phyloP scores from a whole-genome alignment of 1,140 invertebrate genomes.

The Sycophila sp. region DNA sequence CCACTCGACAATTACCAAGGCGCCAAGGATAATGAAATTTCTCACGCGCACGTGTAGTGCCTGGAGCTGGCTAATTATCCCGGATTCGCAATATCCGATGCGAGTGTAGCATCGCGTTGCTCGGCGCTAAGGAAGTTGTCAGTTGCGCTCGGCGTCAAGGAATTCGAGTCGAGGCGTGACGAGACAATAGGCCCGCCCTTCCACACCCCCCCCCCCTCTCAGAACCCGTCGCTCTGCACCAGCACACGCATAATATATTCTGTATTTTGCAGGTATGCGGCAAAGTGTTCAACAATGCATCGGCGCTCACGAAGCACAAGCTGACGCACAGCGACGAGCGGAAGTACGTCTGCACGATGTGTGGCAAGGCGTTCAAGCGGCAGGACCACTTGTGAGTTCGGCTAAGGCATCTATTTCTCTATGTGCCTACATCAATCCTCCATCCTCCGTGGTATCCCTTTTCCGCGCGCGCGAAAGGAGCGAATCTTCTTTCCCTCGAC shows the following conservation, averaged over 20 bases:
- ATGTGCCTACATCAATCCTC: not conserved
- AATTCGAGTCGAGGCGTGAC: not conserved
- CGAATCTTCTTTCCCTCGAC: too few relatives aligned
- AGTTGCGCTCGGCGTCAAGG: not conserved
- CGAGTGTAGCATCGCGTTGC: too few relatives aligned
- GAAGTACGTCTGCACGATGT: slow-evolving; percentile 94
- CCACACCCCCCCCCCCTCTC: slow-evolving; percentile 7
- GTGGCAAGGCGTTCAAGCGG: slow-evolving; percentile 97
- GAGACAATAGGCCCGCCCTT: not conserved
- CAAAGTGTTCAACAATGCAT: slow-evolving; percentile 97
- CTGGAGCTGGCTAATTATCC: not conserved
- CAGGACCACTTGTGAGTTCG: slow-evolving; percentile 97
- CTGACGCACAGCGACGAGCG: slow-evolving; percentile 97
- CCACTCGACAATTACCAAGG: too few relatives aligned
- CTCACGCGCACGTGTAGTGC: not conserved
- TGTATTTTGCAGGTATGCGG: slow-evolving; percentile 81
- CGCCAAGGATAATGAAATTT: slow-evolving; percentile 5
- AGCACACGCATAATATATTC: slow-evolving; percentile 35
- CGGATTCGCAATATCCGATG: not conserved
- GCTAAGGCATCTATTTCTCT: slow-evolving; percentile 3
- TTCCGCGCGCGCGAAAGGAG: too few relatives aligned
- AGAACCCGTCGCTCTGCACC: not conserved
- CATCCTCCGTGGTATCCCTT: not conserved
- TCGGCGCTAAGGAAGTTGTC: not conserved
- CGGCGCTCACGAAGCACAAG: slow-evolving; percentile 96